Evolutionary conservation across 1,140 invertebrate species (phyloP), one percentile per base, ranked within the genome.

Genomic region (Melitaea cinxia): DNA sequence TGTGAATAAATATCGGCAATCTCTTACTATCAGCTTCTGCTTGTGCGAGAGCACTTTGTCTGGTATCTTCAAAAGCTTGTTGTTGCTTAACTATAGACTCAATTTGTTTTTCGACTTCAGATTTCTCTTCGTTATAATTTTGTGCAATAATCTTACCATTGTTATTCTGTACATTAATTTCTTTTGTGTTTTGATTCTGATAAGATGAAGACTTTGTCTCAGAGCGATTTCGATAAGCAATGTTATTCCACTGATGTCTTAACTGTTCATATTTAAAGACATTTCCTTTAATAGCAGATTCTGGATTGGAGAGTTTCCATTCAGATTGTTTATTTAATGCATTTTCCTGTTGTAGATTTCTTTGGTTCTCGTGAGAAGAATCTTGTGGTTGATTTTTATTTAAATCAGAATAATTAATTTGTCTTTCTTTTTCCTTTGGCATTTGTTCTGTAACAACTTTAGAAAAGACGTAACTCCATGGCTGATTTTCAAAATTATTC

Each of bases 1-100:
- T 78, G 39, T 79, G 74, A 5, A 76, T 59, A 2, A 76, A 17
- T 15, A 70, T 17, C 12, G 78, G 74, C n/a, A 60, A 57, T n/a
- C 53, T 60, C 52, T 75, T 70, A 6, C 78, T 75, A 56, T 72
- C 63, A 49, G 61, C 65, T 62, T 70, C 66, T 4, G 66, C 68
- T 65, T 69, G 57, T 6, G 70, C 62, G 4, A 65, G 28, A 19
- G 58, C 71, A 10, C 67, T 80, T 52, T 80, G 73, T 53, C 77
- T 73, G 47, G 77, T 72, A 23, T 78, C 62, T 57, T 53, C 55
- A 45, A 12, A 58, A 39, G 65, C 75, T 39, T 45, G 39, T 39
- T 42, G 12, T 4, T 42, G 37, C 7, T 28, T 50, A 19, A 65
- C n/a, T 9, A 65, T 52, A 28, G 28, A 15, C 14, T 65, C 62